Base-by-base conservation (phyloP, 2,888 invertebrate species). In the Scaptomyza parva region DNA sequence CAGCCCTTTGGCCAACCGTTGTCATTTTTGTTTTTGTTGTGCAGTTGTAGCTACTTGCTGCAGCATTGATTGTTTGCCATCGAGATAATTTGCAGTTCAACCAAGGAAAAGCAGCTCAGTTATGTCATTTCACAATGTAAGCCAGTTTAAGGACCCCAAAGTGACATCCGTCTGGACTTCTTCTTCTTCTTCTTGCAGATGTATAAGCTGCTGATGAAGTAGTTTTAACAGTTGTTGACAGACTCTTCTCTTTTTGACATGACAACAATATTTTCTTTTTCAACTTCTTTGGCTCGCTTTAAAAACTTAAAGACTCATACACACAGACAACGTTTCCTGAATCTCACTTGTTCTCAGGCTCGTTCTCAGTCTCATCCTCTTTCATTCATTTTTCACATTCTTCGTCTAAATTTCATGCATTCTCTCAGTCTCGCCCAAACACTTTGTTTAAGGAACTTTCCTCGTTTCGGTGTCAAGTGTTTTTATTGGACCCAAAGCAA, bases 391-490 rank as follows among this genome's bases (percentile, higher is more conserved):
- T 48, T 14, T 5, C 7, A 22, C 57, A 62, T 61, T 71, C 37
- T 22, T 52, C 40, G 43, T 43, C 52, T 45, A 51, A 51, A 28
- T 64, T 65, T 65, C 39, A 48, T 39, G 48, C 33, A 26, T 17
- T 24, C 9, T 45, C 20, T 5, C 58, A 53, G 50, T 48, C 40
- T 61, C 47, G 20, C 50, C 24, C 57, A 52, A 60, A 47, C 70
- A 70, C 63, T 78, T 82, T 72, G 72, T 65, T 71, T 58, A 70
- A 70, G 78, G 44, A 81, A 81, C 76, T 78, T 76, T 74, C 52
- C 76, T 76, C 62, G 71, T 79, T 82, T 76, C 62, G 75, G 83
- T 81, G 83, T 82, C 80, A 81, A 81, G 83, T 82, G 79, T 70
- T 82, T 81, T 79, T 82, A 79, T 77, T 77, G 70, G 71, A 64